Evolutionary conservation across 2,113 vertebrate genomes (phyloP).

Genomic region (Gadus chalcogrammus): DNA sequence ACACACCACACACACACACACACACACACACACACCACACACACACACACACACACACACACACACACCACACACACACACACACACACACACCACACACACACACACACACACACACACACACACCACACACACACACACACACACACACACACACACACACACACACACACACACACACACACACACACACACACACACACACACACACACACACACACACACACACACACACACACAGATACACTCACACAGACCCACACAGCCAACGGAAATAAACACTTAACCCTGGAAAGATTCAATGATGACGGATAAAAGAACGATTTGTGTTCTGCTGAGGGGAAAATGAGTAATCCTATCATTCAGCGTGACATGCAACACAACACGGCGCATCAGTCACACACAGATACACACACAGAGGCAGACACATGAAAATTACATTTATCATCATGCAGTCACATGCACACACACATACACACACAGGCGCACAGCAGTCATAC

Average conservation of each 20-base stretch:
- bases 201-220: no score
- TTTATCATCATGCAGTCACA: neutral
- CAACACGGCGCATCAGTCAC: slow-evolving; percentile 69
- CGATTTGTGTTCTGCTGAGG: slow-evolving; percentile 73
- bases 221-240: no score
- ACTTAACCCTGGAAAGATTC: slow-evolving; percentile 73
- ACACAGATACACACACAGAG: slow-evolving; percentile 33
- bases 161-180: no score
- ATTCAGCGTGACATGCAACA: slow-evolving; percentile 72
- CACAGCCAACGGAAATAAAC: slow-evolving; percentile 46
- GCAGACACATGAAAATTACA: slow-evolving; percentile 2
- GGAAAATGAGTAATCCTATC: slow-evolving; percentile 73
- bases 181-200: no score
- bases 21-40: no score
- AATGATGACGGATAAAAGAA: slow-evolving; percentile 71
- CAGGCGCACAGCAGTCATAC: slow-evolving; percentile 2
- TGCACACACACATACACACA: slow-evolving; percentile 22
- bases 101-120: no score
- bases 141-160: no score
- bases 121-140: no score
- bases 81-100: no score
- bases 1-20: no score
- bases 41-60: no score
- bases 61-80: no score
- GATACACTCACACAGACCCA: slow-evolving; percentile 17